Percentiles rank a stretch among this genome's conserved stretches.
Evolutionary conservation across 1,140 invertebrate species (phyloP).

Genomic region (Bombus superbus): DNA sequence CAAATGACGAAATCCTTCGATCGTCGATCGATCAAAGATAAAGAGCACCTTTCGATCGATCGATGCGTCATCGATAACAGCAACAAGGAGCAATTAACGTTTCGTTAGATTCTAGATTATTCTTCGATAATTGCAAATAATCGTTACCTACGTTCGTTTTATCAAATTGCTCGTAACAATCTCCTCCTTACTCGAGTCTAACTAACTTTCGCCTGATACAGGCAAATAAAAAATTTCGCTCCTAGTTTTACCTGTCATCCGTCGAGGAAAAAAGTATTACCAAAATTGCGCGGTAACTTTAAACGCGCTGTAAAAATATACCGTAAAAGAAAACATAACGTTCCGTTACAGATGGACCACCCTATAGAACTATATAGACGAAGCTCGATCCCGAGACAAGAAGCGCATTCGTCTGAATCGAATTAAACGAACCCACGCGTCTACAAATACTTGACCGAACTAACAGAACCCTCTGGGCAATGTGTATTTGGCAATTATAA

Average conservation of each 20-base stretch:
- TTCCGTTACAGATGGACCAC: neutral
- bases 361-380: neutral
- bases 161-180: no score
- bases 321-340: neutral
- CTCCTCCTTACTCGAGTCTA: fast-evolving
- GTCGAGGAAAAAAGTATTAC: no score
- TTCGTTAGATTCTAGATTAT: neutral
- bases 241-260: neutral
- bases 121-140: neutral
- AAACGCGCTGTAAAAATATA: no score
- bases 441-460: neutral
- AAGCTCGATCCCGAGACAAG: neutral
- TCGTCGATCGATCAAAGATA: neutral
- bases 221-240: neutral
- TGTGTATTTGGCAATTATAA: neutral
- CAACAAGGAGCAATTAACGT: neutral
- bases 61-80: conserved; percentile 21
- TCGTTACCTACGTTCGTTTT: neutral
- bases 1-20: neutral
- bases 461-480: neutral
- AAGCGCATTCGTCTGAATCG: neutral
- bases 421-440: neutral
- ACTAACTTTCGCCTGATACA: no score
- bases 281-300: no score
- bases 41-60: neutral